Base-by-base conservation (phyloP, 1,140 invertebrate genomes). In the Anoplophora glabripennis region DNA sequence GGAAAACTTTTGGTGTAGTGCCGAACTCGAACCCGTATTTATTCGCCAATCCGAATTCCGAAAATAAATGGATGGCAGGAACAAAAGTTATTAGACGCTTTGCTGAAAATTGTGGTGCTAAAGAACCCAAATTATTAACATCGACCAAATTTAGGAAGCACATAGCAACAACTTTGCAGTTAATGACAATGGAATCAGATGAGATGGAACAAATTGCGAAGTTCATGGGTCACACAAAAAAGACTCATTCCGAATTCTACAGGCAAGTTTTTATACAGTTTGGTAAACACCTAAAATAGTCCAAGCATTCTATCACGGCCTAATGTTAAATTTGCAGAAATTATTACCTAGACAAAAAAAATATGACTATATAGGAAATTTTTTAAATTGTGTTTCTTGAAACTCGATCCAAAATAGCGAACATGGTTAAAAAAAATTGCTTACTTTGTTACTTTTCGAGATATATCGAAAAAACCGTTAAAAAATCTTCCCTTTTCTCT, bases 191-290 rank as follows among this genome's bases (percentile, higher is more conserved):
- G 38, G 40, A 61, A 34, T 1, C 28, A 3, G 35, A 57, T 42
- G 55, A 58, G 46, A 58, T 62, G 14, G 55, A 58, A 12, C 55
- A 62, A 47, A 47, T 62, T 11, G 60, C 60, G 10, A 57, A n/a
- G 14, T 58, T 62, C 53, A 62, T 58, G 53, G 57, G 57, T 14
- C 49, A 59, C 38, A 59, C 61, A 1, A 64, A 48, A 47, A 58
- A 64, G 58, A 64, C 63, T 14, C 63, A 61, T 53, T 53, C 57
- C n/a, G 52, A 57, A 42, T 64, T 53, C 54, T 65, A 65, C 41
- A 61, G 59, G 63, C 62, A 37, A n/a, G n/a, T 8, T 8, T 37
- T 8, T 37, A 37, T n/a, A n/a, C n/a, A n/a, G n/a, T n/a, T n/a
- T n/a, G n/a, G n/a, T n/a, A n/a, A n/a, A n/a, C n/a, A n/a, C n/a